Evolutionary conservation across 2,888 invertebrate species (phyloP).

Genomic region (Mythimna lalbum): DNA sequence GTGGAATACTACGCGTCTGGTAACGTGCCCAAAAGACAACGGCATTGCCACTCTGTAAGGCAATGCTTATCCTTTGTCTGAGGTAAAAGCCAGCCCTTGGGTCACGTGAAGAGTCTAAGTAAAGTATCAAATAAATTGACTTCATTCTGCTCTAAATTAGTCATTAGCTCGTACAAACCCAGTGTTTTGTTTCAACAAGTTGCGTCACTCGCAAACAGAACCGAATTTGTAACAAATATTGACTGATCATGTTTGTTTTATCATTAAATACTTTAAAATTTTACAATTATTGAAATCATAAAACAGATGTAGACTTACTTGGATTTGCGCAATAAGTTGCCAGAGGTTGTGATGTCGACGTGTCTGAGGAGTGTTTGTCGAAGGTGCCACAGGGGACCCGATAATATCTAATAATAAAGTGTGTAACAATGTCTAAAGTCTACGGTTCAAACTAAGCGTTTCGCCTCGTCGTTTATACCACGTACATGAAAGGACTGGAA

Average conservation of each 20-base stretch:
- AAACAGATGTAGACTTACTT: conserved; percentile 3
- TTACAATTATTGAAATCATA: conserved; percentile 15
- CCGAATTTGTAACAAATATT: conserved; percentile 40
- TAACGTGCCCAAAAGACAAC: too few relatives aligned
- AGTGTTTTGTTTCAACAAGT: neutral
- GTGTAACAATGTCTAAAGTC: too few relatives aligned
- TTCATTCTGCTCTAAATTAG: neutral
- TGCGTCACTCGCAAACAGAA: conserved; percentile 27
- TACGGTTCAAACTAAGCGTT: too few relatives aligned
- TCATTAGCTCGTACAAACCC: neutral
- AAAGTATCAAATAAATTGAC: neutral
- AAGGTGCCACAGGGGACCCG: too few relatives aligned
- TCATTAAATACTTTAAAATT: conserved; percentile 4
- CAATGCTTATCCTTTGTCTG: too few relatives aligned
- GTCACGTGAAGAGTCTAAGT: too few relatives aligned
- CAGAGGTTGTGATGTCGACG: neutral
- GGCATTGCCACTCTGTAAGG: too few relatives aligned
- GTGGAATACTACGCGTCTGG: too few relatives aligned
- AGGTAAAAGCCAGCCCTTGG: too few relatives aligned
- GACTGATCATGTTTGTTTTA: conserved; percentile 11
- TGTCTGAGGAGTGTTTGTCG: neutral
- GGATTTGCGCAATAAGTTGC: conserved; percentile 14
- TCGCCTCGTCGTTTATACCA: too few relatives aligned
- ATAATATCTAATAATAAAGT: too few relatives aligned
- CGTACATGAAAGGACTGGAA: too few relatives aligned